phyloP scores from a whole-genome alignment of 2,797 vertebrate genomes.

The Arrhamphus sclerolepis region DNA sequence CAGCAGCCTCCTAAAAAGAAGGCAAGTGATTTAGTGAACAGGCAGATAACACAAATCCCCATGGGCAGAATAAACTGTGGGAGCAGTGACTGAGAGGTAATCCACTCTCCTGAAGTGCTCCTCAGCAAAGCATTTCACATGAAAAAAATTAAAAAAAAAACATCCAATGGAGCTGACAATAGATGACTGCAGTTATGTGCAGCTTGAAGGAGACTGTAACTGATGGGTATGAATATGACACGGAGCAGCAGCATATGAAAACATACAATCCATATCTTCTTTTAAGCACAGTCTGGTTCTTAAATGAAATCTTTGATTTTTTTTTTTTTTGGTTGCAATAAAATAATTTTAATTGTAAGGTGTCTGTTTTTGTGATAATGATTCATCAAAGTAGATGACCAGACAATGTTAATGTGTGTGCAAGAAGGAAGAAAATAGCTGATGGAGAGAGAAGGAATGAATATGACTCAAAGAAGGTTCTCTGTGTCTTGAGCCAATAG shows the following conservation, averaged over 20 bases:
- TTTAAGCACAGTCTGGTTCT: conserved; percentile 34
- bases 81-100: conserved; percentile 59
- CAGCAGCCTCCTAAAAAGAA: conserved; percentile 21
- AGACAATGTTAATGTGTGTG: conserved; percentile 39
- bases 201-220: conserved; percentile 27
- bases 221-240: conserved; percentile 16
- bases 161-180: conserved; percentile 31
- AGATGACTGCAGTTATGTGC: conserved; percentile 22
- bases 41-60: conserved; percentile 47
- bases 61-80: conserved; percentile 48
- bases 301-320: conserved; percentile 30
- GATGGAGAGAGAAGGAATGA: conserved; percentile 18
- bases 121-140: conserved; percentile 59
- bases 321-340: conserved; percentile 27
- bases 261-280: conserved; percentile 31
- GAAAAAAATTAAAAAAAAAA: conserved; percentile 11
- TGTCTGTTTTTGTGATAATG: conserved; percentile 59
- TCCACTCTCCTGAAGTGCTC: conserved; percentile 69
- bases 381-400: conserved; percentile 49
- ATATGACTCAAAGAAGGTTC: conserved; percentile 39
- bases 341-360: conserved; percentile 39
- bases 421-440: conserved; percentile 11
- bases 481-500: conserved; percentile 59
- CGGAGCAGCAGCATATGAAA: conserved; percentile 31
- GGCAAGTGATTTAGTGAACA: conserved; percentile 54